Conservation (phyloP, 2,113 vertebrate species). For the Sus scrofa region DNA sequence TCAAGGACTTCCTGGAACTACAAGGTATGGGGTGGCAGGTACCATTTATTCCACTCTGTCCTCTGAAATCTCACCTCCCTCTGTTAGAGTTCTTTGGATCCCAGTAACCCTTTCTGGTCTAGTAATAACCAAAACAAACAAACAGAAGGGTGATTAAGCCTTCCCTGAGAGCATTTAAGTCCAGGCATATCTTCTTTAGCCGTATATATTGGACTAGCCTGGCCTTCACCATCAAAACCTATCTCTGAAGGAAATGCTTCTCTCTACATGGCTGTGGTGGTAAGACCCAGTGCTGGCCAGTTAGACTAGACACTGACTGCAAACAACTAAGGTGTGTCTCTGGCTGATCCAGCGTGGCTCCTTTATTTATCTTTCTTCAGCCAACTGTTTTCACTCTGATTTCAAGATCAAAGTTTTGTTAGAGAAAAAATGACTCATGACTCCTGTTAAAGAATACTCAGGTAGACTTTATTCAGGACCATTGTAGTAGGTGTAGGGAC, state of each 20-base stretch:
- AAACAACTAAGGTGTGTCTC: neutral
- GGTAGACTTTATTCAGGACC: neutral
- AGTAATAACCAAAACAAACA: constrained; percentile 39
- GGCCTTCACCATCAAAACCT: neutral
- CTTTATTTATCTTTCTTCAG: constrained; percentile 18
- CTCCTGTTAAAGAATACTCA: neutral
- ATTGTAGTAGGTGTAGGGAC: neutral
- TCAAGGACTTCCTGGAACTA: constrained; percentile 73
- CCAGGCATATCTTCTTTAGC: neutral
- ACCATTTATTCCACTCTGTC: constrained; percentile 58
- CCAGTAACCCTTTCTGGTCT: neutral
- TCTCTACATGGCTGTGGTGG: neutral
- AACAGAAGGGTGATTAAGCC: neutral
- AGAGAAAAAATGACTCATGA: neutral
- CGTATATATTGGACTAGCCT: neutral
- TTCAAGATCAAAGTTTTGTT: constrained; percentile 31
- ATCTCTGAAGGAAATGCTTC: neutral
- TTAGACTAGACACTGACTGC: neutral
- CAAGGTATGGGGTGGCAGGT: neutral
- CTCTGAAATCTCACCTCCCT: constrained; percentile 67
- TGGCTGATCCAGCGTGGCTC: neutral
- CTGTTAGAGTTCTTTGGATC: constrained; percentile 22
- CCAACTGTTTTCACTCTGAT: neutral
- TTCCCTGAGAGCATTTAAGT: constrained; percentile 17
- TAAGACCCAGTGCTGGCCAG: neutral